Percentiles rank a stretch among this genome's conserved stretches.
Conservation (phyloP, 2,797 vertebrate genomes). For the Lates japonicus region DNA sequence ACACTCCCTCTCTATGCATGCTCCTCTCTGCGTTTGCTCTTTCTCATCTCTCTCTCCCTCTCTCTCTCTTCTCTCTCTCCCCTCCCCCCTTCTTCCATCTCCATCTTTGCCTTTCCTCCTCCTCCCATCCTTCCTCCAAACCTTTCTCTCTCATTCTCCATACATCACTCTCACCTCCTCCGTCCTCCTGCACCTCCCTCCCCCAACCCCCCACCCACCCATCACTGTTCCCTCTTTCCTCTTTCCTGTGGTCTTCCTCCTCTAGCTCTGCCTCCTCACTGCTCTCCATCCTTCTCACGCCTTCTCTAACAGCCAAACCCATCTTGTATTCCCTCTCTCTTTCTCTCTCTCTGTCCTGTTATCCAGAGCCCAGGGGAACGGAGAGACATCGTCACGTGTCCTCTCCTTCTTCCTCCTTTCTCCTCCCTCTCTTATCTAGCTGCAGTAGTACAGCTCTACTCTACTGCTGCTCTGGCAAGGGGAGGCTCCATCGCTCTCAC, state of each 20-base stretch:
- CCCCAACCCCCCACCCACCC: slow-evolving; percentile 5
- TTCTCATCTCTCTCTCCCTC: slow-evolving; percentile 41
- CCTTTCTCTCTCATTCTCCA: slow-evolving; percentile 52
- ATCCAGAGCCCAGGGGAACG: slow-evolving; percentile 73
- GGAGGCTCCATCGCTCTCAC: slow-evolving; percentile 35
- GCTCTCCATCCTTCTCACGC: slow-evolving; percentile 54
- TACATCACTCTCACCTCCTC: slow-evolving; percentile 59
- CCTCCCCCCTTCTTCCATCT: slow-evolving; percentile 50
- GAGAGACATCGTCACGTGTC: slow-evolving; percentile 76
- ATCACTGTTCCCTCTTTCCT: slow-evolving; percentile 62
- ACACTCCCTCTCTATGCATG: no score
- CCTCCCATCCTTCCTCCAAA: slow-evolving; percentile 41
- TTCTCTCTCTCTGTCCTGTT: slow-evolving; percentile 70
- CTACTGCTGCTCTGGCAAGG: slow-evolving; percentile 37
- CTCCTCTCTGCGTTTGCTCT: slow-evolving; percentile 28
- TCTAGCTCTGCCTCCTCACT: slow-evolving; percentile 47
- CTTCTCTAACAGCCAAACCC: slow-evolving; percentile 56
- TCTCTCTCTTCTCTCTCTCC: slow-evolving; percentile 21
- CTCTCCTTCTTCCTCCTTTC: slow-evolving; percentile 48
- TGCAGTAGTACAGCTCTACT: slow-evolving; percentile 69
- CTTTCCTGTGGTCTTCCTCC: slow-evolving; percentile 53
- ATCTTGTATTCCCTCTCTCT: slow-evolving; percentile 42
- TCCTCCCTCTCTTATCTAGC: slow-evolving; percentile 59
- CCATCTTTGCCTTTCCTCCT: slow-evolving; percentile 56
- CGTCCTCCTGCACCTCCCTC: background rate